Conservation (phyloP, 2,113 vertebrate species). For the Paradoxurus hermaphroditus region DNA sequence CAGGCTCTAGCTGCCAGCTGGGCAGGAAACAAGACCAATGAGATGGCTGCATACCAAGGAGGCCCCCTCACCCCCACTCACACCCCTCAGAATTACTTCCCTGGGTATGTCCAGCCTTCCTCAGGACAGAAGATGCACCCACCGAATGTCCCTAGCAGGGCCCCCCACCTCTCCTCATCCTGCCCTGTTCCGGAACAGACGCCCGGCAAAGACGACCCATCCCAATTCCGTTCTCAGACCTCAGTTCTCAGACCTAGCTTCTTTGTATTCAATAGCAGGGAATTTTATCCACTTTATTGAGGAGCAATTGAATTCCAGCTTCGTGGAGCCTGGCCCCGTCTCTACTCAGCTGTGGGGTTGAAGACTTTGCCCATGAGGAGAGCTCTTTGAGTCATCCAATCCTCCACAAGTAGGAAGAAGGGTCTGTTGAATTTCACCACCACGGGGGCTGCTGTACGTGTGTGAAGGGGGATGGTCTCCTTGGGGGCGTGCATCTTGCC, state of each 20-base stretch:
- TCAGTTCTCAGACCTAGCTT: neutral
- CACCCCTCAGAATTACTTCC: neutral
- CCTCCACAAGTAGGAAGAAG: neutral
- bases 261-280: neutral
- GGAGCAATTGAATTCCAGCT: neutral
- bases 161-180: neutral
- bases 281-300: neutral
- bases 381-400: neutral
- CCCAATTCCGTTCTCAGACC: neutral
- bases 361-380: neutral
- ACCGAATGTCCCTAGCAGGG: neutral
- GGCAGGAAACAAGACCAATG: neutral
- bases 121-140: neutral
- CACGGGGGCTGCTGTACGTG: no score
- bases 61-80: neutral
- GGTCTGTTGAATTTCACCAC: neutral
- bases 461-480: neutral
- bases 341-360: neutral
- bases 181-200: neutral
- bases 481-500: neutral
- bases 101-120: no score
- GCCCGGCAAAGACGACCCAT: neutral
- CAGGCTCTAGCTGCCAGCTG: neutral
- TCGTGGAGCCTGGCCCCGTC: neutral
- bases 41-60: fast-evolving